Percentiles rank a stretch among this genome's conserved stretches.
These are phyloP conservation scores for Chaunax sp. DNA, from an alignment of 2,797 vertebrate genomes.

Conservation along the genomic window DNA sequence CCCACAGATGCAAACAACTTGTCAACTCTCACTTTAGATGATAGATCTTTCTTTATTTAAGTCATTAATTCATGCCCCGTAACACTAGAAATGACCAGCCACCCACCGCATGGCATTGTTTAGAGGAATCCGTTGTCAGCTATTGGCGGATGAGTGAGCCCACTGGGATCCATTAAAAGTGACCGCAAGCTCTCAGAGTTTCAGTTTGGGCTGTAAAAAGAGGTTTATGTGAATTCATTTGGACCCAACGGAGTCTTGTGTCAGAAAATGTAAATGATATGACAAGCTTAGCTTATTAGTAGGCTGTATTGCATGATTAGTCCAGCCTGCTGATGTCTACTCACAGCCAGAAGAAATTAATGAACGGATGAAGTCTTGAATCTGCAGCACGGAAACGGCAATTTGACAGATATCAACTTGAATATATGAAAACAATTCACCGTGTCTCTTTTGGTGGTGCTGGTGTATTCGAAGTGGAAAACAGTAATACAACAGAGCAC, in stretches of 20 bases:
- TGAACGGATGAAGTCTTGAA: conserved; percentile 25
- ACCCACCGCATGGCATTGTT: conserved; percentile 48
- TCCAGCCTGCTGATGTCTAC: conserved; percentile 7
- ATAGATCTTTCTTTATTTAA: conserved; percentile 41
- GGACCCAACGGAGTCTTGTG: conserved; percentile 26
- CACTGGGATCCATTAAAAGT: conserved; percentile 73
- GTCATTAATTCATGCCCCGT: conserved; percentile 64
- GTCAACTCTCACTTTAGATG: not conserved
- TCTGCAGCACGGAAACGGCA: conserved; percentile 10
- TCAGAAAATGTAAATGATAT: conserved; percentile 48
- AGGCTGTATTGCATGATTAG: conserved; percentile 17
- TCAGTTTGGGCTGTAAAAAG: conserved; percentile 18
- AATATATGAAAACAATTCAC: conserved; percentile 11
- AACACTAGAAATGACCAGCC: conserved; percentile 50
- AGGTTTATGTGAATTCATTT: conserved; percentile 25
- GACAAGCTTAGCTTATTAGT: conserved; percentile 46
- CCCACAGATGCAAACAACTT: conserved; percentile 34
- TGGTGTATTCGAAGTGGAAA: not conserved
- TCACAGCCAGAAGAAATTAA: conserved; percentile 30
- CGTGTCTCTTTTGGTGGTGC: not conserved
- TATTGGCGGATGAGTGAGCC: conserved; percentile 46
- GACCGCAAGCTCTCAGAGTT: conserved; percentile 40
- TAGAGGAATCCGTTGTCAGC: conserved; percentile 50
- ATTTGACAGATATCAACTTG: conserved; percentile 27
- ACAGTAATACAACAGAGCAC: not conserved